Base-by-base conservation (phyloP, 2,113 vertebrate species). In the Parus major region DNA sequence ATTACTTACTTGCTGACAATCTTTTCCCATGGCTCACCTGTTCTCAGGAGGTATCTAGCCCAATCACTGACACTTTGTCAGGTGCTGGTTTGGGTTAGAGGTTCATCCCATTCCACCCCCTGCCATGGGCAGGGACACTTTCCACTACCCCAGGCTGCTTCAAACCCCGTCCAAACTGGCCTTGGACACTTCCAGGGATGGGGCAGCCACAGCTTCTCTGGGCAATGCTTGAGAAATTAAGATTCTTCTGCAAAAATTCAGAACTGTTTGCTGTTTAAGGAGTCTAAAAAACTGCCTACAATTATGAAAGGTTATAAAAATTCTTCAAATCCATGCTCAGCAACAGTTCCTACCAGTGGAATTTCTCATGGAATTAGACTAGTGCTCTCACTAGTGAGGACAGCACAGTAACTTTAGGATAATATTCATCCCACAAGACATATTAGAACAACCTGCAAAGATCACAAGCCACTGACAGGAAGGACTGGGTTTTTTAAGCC, bases 111-210 rank as follows among this genome's bases (percentile, higher is more conserved):
- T 39, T 2, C 52, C 44, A 27, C 4, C 5, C 35, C 36, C 39
- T 60, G 46, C n/a, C 86, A 39, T 2, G 20, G 2, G 13, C 60
- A 75, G 39, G 20, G 29, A 53, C 36, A 90, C 21, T 11, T 76
- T 46, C 63, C n/a, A 35, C 21, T 6, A 1, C 0, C 12, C 16
- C 55, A 35, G 39, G 5, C 0, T 41, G 57, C n/a, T 56, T 56
- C 46, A 60, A 77, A 10, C 7, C 10, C 5, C 1, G 0, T 28
- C 31, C 46, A 82, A 0, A 24, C 35, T 31, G 53, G 33, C 39
- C 53, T 25, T 14, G 69, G 5, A 7, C 46, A 60, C 3, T 25
- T 5, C 46, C 69, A 25, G 46, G 53, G 24, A 68, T 15, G 29
- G 36, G n/a, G 39, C 55, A 61, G 39, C 25, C 55, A 35, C 41